Conservation (phyloP, 1,140 invertebrate genomes). For the Leptopilina boulardi region DNA sequence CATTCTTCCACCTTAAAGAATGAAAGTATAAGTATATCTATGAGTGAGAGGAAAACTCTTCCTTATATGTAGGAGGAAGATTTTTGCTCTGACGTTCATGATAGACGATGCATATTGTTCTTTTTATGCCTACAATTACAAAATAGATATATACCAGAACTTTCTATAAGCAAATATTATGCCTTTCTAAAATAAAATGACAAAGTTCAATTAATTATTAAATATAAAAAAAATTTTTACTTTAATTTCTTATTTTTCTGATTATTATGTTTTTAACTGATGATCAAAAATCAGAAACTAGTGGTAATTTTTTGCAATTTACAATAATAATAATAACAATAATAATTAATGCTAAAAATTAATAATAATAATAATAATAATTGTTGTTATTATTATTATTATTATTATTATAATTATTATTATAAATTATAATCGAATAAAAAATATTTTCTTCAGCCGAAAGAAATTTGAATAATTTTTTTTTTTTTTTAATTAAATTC, state of each 20-base stretch:
- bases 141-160: background rate
- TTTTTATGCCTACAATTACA: slow-evolving; percentile 10
- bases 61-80: slow-evolving; percentile 27
- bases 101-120: slow-evolving; percentile 28
- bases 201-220: background rate
- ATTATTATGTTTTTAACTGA: too few relatives aligned
- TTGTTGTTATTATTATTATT: too few relatives aligned
- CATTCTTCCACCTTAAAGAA: slow-evolving; percentile 23
- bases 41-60: slow-evolving; percentile 26
- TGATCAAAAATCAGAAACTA: too few relatives aligned
- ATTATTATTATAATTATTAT: too few relatives aligned
- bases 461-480: too few relatives aligned
- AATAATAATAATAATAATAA: too few relatives aligned
- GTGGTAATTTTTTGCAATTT: too few relatives aligned
- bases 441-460: too few relatives aligned
- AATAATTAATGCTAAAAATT: too few relatives aligned
- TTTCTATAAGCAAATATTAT: slow-evolving; percentile 18
- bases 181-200: slow-evolving; percentile 25
- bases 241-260: too few relatives aligned
- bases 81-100: slow-evolving; percentile 24
- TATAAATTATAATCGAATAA: too few relatives aligned
- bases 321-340: too few relatives aligned
- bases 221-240: background rate
- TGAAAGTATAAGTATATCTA: background rate
- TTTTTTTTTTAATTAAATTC: background rate